Base-by-base conservation (phyloP, 2,797 vertebrate species). In the Orestias chungarensis region DNA sequence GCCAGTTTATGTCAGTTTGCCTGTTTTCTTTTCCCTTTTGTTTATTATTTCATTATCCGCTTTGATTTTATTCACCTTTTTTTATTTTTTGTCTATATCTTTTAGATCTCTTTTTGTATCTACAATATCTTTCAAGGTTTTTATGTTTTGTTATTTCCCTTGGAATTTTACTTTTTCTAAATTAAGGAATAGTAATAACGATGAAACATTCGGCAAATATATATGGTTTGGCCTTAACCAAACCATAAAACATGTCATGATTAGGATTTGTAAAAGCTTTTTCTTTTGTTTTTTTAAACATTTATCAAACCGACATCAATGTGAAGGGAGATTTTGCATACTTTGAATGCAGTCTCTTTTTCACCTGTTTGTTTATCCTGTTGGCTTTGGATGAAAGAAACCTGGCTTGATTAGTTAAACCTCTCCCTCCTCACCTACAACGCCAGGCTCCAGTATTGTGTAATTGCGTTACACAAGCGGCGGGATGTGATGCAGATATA, bases 381-480 rank as follows among this genome's bases (percentile, higher is more conserved):
- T 64, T 57, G 59, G 40, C 46, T 71, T 68, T 70, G 64, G 68
- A 46, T 75, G 25, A 80, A 76, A 76, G 33, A 47, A 67, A 49
- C 62, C 73, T 70, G 54, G 52, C 57, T 69, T 71, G 65, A 79
- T 79, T 73, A 66, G 69, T 85, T 67, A 72, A 74, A 71, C 72
- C 73, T 67, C 68, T 40, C 31, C 68, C 66, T 52, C 31, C 47
- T 23, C 47, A 23, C 46, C 27, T 33, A 64, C 75, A 70, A 25
- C 61, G 64, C 29, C 66, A 70, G 65, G 59, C 70, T 69, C 72
- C 64, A 73, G 64, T 43, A 80, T 87, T 89, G 84, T 87, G 77
- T 87, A 87, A 88, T 79, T 87, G 64, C 80, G 80, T 90, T 88
- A 88, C 79, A 88, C 86, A 89, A 89, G 83, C 50, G 1, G 75